These are phyloP conservation scores for Aspiorhynchus laticeps DNA, from an alignment of 2,113 vertebrate genomes.

Conservation along the genomic window DNA sequence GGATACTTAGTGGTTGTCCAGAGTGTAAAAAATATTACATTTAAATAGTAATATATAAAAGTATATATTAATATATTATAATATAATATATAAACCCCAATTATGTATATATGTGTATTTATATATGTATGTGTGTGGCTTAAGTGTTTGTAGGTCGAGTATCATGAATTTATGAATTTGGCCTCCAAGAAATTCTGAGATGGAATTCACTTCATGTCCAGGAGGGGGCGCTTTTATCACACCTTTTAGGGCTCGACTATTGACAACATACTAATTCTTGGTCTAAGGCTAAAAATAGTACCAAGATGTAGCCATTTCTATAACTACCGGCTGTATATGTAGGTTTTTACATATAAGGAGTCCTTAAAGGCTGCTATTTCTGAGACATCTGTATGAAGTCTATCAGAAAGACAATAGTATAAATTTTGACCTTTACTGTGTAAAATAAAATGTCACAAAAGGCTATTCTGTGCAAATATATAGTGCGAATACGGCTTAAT, in stretches of 20 bases:
- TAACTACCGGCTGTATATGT: neutral
- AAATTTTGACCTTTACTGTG: neutral
- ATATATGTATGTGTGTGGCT: neutral
- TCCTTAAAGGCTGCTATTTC: neutral
- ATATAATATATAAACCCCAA: too few relatives aligned
- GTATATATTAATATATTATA: too few relatives aligned
- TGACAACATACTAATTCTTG: neutral
- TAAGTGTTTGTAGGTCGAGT: neutral
- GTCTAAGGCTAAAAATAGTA: neutral
- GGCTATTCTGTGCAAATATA: neutral
- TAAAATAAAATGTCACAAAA: neutral
- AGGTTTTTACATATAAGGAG: neutral
- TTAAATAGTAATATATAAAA: too few relatives aligned
- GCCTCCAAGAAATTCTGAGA: neutral
- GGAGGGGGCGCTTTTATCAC: neutral
- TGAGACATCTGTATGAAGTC: neutral
- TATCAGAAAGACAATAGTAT: neutral
- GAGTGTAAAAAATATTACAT: too few relatives aligned
- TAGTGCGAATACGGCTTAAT: neutral
- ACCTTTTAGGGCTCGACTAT: neutral
- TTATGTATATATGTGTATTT: too few relatives aligned
- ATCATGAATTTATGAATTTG: neutral
- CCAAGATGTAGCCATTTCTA: neutral
- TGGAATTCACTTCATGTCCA: neutral
- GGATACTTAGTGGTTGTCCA: neutral